Conservation (phyloP, 2,888 invertebrate genomes). For the Stenurella melanura region DNA sequence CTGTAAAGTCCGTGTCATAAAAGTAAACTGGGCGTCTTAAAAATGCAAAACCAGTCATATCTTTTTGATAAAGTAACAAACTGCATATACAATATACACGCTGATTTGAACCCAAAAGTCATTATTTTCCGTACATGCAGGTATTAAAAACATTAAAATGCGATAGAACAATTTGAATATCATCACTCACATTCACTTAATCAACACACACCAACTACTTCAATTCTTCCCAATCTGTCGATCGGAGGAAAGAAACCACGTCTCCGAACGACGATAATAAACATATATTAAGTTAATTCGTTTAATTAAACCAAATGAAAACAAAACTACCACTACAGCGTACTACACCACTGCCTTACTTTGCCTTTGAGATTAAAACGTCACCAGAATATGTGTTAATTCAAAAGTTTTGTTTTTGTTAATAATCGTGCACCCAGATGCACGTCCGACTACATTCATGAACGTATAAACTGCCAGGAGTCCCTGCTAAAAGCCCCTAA, state of each 20-base stretch:
- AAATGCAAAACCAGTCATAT: too few species aligned
- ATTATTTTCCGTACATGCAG: too few species aligned
- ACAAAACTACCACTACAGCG: background rate
- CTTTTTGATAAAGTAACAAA: too few species aligned
- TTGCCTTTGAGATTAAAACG: conserved; percentile 5
- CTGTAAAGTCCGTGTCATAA: too few species aligned
- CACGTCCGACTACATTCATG: conserved; percentile 7
- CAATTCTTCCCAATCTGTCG: too few species aligned
- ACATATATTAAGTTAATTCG: background rate
- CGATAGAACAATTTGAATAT: too few species aligned
- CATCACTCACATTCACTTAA: too few species aligned
- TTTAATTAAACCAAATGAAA: background rate
- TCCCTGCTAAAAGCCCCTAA: conserved; percentile 25
- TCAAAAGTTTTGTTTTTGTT: background rate
- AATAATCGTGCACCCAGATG: conserved; percentile 4
- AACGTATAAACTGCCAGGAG: background rate
- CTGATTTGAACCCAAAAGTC: too few species aligned
- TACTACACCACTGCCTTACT: background rate
- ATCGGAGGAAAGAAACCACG: background rate
- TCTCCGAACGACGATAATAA: background rate
- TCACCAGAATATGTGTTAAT: conserved; percentile 1
- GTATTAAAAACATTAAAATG: too few species aligned
- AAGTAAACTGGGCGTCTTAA: too few species aligned
- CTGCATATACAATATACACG: too few species aligned
- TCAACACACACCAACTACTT: too few species aligned